Conservation (phyloP, 1,140 invertebrate species). For the Pogonognathellus flavescens region DNA sequence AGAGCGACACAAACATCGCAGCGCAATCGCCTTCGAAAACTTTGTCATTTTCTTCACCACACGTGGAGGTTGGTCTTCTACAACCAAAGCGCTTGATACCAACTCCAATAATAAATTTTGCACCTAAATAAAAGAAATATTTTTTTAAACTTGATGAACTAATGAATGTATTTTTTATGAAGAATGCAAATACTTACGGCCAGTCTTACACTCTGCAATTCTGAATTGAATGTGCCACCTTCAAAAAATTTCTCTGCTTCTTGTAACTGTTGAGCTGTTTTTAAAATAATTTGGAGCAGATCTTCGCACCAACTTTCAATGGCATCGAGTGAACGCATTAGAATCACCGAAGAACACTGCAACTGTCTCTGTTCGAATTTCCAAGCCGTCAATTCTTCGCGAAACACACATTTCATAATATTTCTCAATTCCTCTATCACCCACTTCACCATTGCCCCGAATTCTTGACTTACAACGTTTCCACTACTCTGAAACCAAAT, state of each 20-base stretch:
- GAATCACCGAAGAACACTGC: too few species aligned
- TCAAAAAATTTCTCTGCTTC: background rate
- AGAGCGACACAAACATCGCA: background rate
- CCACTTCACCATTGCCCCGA: background rate
- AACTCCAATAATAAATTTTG: background rate
- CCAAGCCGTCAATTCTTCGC: background rate
- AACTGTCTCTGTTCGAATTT: background rate
- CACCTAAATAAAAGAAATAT: background rate
- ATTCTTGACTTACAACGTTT: background rate
- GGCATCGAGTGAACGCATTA: background rate
- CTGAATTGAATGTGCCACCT: background rate
- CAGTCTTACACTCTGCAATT: background rate
- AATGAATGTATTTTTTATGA: background rate
- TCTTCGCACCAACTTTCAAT: conserved; percentile 3
- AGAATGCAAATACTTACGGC: background rate
- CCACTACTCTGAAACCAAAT: background rate
- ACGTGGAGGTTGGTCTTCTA: background rate
- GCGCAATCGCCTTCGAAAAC: background rate
- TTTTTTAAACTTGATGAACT: too few species aligned
- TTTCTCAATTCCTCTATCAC: background rate
- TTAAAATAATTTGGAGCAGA: background rate
- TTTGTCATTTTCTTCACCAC: conserved; percentile 11
- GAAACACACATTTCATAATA: background rate
- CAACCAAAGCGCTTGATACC: background rate
- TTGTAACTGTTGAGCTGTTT: background rate